Percentiles rank a stretch among this genome's conserved stretches.
These are phyloP conservation scores for Hypothenemus hampei DNA, from an alignment of 1,140 invertebrate genomes.

Conservation along the genomic window DNA sequence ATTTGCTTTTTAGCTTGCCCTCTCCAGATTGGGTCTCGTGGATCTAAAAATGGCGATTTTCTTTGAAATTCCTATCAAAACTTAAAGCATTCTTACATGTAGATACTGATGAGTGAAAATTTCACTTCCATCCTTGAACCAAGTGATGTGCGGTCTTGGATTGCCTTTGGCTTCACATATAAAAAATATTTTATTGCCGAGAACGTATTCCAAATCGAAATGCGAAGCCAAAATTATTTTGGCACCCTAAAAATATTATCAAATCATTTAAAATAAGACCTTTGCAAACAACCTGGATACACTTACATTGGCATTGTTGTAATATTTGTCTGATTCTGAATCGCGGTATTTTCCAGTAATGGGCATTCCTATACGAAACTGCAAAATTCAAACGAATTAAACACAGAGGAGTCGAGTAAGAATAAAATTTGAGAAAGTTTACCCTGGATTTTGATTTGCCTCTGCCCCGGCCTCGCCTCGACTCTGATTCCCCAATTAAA, in stretches of 20 bases:
- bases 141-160: constrained; percentile 81
- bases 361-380: constrained; percentile 76
- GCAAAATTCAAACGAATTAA: constrained; percentile 33
- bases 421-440: constrained; percentile 16
- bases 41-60: constrained; percentile 54
- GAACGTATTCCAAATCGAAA: constrained; percentile 87
- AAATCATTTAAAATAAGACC: neutral
- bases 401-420: neutral
- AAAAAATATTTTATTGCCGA: constrained; percentile 90
- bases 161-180: constrained; percentile 80
- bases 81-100: constrained; percentile 60
- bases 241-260: constrained; percentile 62
- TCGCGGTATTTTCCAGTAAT: constrained; percentile 82
- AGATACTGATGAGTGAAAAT: constrained; percentile 83
- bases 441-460: constrained; percentile 66
- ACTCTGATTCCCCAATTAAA: constrained; percentile 35
- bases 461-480: constrained; percentile 58
- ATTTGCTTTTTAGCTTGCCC: constrained; percentile 82
- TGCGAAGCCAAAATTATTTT: constrained; percentile 86
- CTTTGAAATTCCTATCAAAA: neutral
- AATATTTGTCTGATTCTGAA: constrained; percentile 80
- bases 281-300: constrained; percentile 1
- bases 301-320: constrained; percentile 81
- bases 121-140: constrained; percentile 89
- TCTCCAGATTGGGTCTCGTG: constrained; percentile 80